Evolutionary conservation across 2,113 vertebrate species (phyloP).

Genomic region (Pygoscelis adeliae): DNA sequence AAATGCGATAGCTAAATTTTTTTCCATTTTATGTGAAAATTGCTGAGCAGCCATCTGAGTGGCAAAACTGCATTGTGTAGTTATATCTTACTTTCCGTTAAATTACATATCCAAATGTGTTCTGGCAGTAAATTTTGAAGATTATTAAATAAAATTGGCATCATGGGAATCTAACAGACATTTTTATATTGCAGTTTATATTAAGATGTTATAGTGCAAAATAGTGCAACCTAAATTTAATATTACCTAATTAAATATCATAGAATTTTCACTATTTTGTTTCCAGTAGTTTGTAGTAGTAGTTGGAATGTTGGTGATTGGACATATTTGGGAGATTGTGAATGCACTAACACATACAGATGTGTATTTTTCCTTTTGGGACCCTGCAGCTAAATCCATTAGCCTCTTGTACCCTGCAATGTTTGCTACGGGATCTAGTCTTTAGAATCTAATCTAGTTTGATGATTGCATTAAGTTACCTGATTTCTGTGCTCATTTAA

Average conservation of each 20-base stretch:
- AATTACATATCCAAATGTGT: neutral
- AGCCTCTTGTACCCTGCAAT: neutral
- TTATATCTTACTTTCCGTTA: neutral
- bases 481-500: neutral
- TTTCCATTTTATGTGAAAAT: neutral
- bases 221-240: neutral
- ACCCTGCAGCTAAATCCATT: neutral
- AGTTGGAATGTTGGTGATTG: neutral
- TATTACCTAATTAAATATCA: constrained; percentile 1
- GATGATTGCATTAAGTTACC: neutral
- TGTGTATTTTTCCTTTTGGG: neutral
- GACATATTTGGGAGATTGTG: neutral
- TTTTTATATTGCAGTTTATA: neutral
- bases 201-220: neutral
- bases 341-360: neutral
- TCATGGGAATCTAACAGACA: neutral
- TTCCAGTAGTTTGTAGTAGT: neutral
- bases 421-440: neutral
- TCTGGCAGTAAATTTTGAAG: neutral
- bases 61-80: neutral
- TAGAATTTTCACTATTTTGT: neutral
- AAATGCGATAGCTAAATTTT: neutral
- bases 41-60: neutral
- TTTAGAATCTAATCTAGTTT: neutral
- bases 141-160: neutral